Evolutionary conservation across 2,113 vertebrate species (phyloP).

Genomic region (Picathartes gymnocephalus): DNA sequence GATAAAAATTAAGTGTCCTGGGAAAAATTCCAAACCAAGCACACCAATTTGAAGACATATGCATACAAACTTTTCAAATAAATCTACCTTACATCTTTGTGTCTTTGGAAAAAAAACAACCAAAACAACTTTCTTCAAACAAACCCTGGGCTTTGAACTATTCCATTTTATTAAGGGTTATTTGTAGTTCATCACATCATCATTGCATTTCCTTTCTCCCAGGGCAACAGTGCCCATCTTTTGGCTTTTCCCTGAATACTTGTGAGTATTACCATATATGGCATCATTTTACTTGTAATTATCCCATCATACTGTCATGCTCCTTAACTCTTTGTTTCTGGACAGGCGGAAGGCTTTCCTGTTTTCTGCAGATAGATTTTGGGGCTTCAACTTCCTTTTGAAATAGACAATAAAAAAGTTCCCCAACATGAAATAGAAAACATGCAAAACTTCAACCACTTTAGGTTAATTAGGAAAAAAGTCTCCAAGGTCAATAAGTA

Average conservation of each 20-base stretch:
- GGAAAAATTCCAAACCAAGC: constrained; percentile 65
- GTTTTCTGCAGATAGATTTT: not conserved
- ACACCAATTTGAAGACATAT: constrained; percentile 19
- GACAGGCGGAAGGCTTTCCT: not conserved
- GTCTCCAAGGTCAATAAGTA: not conserved
- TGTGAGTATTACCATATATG: constrained; percentile 32
- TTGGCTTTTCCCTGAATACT: constrained; percentile 30
- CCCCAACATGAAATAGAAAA: not conserved
- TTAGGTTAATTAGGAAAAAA: not conserved
- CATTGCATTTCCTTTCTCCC: constrained; percentile 37
- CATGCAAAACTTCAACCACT: not conserved
- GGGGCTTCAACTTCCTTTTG: not conserved
- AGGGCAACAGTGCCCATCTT: constrained; percentile 39
- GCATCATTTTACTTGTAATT: constrained; percentile 37
- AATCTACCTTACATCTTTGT: constrained; percentile 39
- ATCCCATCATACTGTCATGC: not conserved
- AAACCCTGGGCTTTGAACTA: not conserved
- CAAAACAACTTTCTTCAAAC: constrained; percentile 2
- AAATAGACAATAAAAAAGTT: not conserved
- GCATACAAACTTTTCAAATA: constrained; percentile 25
- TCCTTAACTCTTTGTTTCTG: constrained; percentile 11
- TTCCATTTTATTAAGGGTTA: constrained; percentile 34
- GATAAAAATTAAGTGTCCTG: constrained; percentile 70
- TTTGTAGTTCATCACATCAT: constrained; percentile 20
- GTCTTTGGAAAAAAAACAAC: constrained; percentile 7